Base-by-base conservation (phyloP, 2,797 vertebrate species). In the Poeciliopsis gracilis region DNA sequence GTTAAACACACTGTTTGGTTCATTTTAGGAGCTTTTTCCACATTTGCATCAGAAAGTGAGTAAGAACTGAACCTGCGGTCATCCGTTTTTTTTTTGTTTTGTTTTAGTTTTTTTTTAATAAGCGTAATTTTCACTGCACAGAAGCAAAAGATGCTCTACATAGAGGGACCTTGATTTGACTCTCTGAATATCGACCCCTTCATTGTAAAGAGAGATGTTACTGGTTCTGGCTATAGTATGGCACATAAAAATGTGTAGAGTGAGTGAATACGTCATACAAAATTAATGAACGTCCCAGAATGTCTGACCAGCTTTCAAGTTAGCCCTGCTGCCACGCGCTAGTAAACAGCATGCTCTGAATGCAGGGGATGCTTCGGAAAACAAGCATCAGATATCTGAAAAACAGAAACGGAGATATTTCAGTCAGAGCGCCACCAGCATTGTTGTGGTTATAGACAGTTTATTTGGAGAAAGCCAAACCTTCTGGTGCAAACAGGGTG, bases 301-400 rank as follows among this genome's bases (percentile, higher is more conserved):
- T 46, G 20, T 55, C 47, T 74, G 15, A 23, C 28, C 66, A 61
- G 25, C 43, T 75, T 80, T 75, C 38, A 80, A 7, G 53, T 55
- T 30, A 75, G 33, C 78, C 41, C 51, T 36, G 41, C 28, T 55
- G 45, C n/a, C 55, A 61, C 30, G 25, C 66, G 71, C 67, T 61
- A 59, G 47, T 36, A 38, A 33, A 76, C 28, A 76, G 46, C 59
- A 25, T 67, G 63, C 63, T 38, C 23, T 47, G 63, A 43, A 36
- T 75, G 73, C 10, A 25, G 30, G 20, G 16, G 18, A 66, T 45
- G 76, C 36, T 77, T 13, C 57, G 36, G 36, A 41, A 53, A 77
- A 25, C 43, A 73, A 25, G 36, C 3, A 30, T 46, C 59, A 46
- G 18, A 75, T 46, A 61, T 8, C 30, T 45, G 20, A 72, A 10